phyloP scores from a whole-genome alignment of 2,888 invertebrate species.

The Boloria selene region DNA sequence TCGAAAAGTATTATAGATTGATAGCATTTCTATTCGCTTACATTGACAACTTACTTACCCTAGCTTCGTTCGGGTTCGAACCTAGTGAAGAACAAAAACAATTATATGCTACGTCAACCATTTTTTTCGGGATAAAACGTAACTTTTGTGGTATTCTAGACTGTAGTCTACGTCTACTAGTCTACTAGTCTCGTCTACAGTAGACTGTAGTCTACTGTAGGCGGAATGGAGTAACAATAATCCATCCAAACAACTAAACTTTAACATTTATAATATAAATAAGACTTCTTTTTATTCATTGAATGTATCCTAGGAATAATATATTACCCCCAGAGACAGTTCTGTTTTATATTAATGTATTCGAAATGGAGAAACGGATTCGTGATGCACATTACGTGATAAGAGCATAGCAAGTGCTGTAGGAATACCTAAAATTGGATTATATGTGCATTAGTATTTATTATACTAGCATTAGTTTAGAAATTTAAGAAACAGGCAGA shows the following conservation, averaged over 20 bases:
- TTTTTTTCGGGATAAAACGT: too few relatives aligned
- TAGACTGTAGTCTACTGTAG: too few relatives aligned
- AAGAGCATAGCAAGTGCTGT: constrained; percentile 1
- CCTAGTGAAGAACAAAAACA: too few relatives aligned
- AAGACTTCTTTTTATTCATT: not conserved
- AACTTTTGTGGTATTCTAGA: too few relatives aligned
- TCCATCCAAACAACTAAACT: too few relatives aligned
- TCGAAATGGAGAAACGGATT: constrained; percentile 18
- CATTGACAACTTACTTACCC: not conserved
- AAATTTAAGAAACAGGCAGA: not conserved
- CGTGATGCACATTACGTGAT: constrained; percentile 18
- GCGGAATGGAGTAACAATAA: too few relatives aligned
- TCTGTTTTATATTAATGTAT: constrained; percentile 20
- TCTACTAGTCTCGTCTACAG: too few relatives aligned
- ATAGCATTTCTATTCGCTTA: not conserved
- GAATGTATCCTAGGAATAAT: constrained; percentile 11
- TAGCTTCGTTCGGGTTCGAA: too few relatives aligned
- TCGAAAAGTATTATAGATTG: too few relatives aligned
- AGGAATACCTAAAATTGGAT: constrained; percentile 12
- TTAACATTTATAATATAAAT: too few relatives aligned
- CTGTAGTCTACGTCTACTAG: too few relatives aligned
- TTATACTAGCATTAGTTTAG: constrained; percentile 12
- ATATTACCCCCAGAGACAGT: constrained; percentile 8
- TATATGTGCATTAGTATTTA: constrained; percentile 13
- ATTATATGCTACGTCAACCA: too few relatives aligned